Base-by-base conservation (phyloP, 2,888 invertebrate genomes). In the Yponomeuta sedellus region DNA sequence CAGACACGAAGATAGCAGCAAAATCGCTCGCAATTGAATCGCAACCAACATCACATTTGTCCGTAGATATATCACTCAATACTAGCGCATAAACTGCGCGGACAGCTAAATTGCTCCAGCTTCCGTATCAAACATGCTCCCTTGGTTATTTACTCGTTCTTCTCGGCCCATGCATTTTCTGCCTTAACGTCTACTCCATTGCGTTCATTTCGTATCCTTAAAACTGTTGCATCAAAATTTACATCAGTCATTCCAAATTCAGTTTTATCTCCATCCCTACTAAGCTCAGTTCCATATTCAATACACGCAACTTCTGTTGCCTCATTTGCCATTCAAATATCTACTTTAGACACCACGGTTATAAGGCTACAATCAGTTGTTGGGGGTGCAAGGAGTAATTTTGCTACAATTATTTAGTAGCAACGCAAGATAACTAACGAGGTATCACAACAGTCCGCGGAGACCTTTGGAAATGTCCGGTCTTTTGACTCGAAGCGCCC, bases 331-430 rank as follows among this genome's bases (percentile, higher is more conserved):
- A 52, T 52, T 52, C 44, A 52, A 52, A 52, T 52, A 16, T 16
- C 12, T 11, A 8, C 44, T 22, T 8, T 44, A 44, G 16, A 12
- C 8, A 12, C 44, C 12, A 16, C 44, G 16, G 44, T 16, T 16
- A 8, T 44, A 8, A 16, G 44, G 16, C 44, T 16, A 5, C 3
- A 52, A 16, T 52, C 44, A 19, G 10, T n/a, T 56, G 19, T 28
- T 10, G 11, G 10, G 8, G 1, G 52, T 19, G 10, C 10, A 11
- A 5, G 39, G 57, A 66, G 67, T 67, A 69, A 73, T 79, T 78
- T 73, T 85, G 85, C 84, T 86, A 87, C 86, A 88, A 85, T 88
- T 87, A 88, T 86, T 86, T 85, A 86, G 80, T 80, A 76, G 80
- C 79, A 76, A 78, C 75, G 78, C 77, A 77, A 83, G 81, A 85